Evolutionary conservation across 2,113 vertebrate species (phyloP), one percentile per base, ranked within the genome.

Genomic region (Cebus imitator): DNA sequence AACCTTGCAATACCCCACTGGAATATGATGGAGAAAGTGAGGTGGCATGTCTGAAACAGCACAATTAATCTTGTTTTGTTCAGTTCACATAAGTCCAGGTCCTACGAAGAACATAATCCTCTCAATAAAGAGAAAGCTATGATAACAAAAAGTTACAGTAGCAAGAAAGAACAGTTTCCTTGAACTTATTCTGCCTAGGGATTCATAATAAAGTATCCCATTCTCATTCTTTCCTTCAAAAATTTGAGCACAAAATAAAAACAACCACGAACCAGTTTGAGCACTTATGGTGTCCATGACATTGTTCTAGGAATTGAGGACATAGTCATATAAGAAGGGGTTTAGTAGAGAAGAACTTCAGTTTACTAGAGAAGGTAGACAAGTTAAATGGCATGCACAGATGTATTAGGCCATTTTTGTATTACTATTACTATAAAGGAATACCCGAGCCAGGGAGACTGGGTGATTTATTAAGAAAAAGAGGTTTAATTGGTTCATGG

Each of bases 11-110:
- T 32, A 94, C 2, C 25, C n/a, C 70, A 87, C 23, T 82, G 9
- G 13, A 81, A 32, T n/a, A 93, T 84, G 32, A 92, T 72, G 52
- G 57, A 70, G 70, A 95, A 84, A 92, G 61, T 68, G 18, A 73
- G 81, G 90, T 66, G 55, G 11, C 50, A 35, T 72, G 3, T 94
- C 72, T 90, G 52, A 94, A 32, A 87, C 43, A 76, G 32, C 50
- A 92, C 57, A 96, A 72, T 80, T 95, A 79, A 85, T 92, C 83
- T 95, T 73, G 66, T 70, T 94, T 97, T 52, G 16, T 86, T 93
- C 10, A 66, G 13, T 25, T 82, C 30, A 76, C 37, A 94, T 32
- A 90, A 82, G 37, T 55, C 11, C 57, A 87, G n/a, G 30, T 55
- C 35, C 45, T n/a, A 85, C 72, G 1, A 93, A 93, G 27, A 94